Evolutionary conservation across 1,140 invertebrate genomes (phyloP).

Genomic region (Varroa destructor): DNA sequence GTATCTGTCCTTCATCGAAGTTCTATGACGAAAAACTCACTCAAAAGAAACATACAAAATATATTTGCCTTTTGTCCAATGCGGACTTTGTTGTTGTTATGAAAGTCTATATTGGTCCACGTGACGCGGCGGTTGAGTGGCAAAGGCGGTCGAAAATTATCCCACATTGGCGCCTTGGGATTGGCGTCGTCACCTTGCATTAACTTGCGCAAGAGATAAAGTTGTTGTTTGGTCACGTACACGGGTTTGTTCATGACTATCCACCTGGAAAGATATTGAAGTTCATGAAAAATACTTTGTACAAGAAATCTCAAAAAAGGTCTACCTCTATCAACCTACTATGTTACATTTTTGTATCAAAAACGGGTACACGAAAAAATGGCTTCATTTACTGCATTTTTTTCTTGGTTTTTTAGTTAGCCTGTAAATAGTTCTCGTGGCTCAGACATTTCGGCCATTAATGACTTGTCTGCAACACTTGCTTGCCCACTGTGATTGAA

Average conservation of each 20-base stretch:
- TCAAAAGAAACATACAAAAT: neutral
- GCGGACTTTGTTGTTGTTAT: neutral
- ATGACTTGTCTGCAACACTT: too few species aligned
- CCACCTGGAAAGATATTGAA: conserved; percentile 87
- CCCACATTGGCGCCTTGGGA: conserved; percentile 75
- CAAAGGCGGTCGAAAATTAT: conserved; percentile 82
- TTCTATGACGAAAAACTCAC: too few species aligned
- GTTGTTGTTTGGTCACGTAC: conserved; percentile 86
- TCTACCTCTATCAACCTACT: too few species aligned
- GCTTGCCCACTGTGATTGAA: too few species aligned
- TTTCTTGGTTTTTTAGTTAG: too few species aligned
- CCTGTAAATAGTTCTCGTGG: too few species aligned
- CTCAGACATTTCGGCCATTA: too few species aligned
- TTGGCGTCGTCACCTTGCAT: conserved; percentile 68
- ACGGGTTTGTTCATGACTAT: conserved; percentile 89
- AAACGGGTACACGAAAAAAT: too few species aligned
- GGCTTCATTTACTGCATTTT: too few species aligned
- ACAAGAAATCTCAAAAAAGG: too few species aligned
- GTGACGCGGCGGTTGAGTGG: conserved; percentile 76
- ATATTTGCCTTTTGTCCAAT: neutral
- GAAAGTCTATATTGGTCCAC: conserved; percentile 71
- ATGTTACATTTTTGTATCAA: too few species aligned
- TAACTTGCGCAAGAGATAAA: conserved; percentile 65
- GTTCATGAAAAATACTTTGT: conserved; percentile 43
- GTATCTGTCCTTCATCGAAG: too few species aligned